Evolutionary conservation across 2,797 vertebrate genomes (phyloP).

Genomic region (Taeniopygia guttata): DNA sequence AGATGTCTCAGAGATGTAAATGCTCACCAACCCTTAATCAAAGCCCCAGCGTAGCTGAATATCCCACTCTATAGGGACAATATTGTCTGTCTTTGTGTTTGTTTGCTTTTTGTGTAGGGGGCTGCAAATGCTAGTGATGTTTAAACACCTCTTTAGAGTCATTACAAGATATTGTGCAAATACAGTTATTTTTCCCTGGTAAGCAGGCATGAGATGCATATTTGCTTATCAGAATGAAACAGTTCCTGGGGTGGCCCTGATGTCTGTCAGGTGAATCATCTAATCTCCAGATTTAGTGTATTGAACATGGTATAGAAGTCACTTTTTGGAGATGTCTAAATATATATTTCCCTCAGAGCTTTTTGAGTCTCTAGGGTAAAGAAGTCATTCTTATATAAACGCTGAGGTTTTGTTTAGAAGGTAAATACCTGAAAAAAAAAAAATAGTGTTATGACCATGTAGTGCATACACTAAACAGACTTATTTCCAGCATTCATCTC

Average conservation of each 20-base stretch:
- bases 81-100: slow-evolving; percentile 14
- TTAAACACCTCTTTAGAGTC: slow-evolving; percentile 18
- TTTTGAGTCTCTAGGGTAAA: not conserved
- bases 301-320: not conserved
- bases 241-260: slow-evolving; percentile 10
- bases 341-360: not conserved
- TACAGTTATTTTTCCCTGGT: slow-evolving; percentile 7
- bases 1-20: slow-evolving; percentile 13
- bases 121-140: not conserved
- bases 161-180: slow-evolving; percentile 39
- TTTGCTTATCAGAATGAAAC: slow-evolving; percentile 38
- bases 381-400: not conserved
- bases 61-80: not conserved
- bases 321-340: not conserved
- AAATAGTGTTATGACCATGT: not conserved
- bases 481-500: not conserved
- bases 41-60: not conserved
- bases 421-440: not conserved
- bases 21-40: not conserved
- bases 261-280: slow-evolving; percentile 47
- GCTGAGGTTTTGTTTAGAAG: not conserved
- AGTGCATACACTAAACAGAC: not conserved
- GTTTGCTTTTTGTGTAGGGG: slow-evolving; percentile 15
- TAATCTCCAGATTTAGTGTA: not conserved
- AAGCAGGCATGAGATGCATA: slow-evolving; percentile 6